phyloP scores from a whole-genome alignment of 2,797 vertebrate genomes.

The Esox lucius region DNA sequence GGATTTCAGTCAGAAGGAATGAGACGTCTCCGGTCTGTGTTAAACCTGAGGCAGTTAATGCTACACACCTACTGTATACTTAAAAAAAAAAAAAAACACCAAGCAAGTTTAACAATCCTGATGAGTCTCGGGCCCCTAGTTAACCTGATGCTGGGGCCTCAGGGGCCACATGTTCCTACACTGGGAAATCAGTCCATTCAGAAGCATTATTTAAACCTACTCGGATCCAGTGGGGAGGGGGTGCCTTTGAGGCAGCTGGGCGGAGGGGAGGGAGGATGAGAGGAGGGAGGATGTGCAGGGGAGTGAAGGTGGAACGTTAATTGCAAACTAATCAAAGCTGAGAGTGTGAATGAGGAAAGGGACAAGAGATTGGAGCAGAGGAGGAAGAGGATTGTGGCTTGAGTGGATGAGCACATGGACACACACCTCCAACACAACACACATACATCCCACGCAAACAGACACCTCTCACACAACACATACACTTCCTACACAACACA shows the following conservation, averaged over 20 bases:
- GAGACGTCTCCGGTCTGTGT: not conserved
- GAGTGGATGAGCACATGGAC: not conserved
- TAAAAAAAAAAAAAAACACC: conserved; percentile 2
- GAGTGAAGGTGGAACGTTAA: conserved; percentile 1
- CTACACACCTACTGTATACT: not conserved
- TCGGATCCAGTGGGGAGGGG: conserved; percentile 44
- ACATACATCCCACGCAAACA: not conserved
- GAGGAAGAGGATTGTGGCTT: not conserved
- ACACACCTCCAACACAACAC: not conserved
- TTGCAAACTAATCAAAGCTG: not conserved
- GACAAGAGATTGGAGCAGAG: not conserved
- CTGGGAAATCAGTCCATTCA: conserved; percentile 71
- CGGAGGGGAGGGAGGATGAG: conserved; percentile 6
- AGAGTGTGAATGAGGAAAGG: not conserved
- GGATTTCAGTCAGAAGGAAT: not conserved
- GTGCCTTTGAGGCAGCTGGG: not conserved
- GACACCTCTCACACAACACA: not conserved
- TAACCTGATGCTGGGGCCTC: conserved; percentile 69
- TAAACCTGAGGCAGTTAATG: not conserved
- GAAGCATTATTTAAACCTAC: conserved; percentile 11
- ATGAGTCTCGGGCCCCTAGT: conserved; percentile 50
- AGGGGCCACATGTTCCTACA: conserved; percentile 59
- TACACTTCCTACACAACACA: not conserved
- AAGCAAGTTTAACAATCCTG: conserved; percentile 45
- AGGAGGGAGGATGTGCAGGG: conserved; percentile 7